A percentile compares a stretch with the other conserved stretches of the same genome.
These are phyloP conservation scores for Drosophila trichaetosa DNA, from an alignment of 2,888 invertebrate species.

Conservation along the genomic window DNA sequence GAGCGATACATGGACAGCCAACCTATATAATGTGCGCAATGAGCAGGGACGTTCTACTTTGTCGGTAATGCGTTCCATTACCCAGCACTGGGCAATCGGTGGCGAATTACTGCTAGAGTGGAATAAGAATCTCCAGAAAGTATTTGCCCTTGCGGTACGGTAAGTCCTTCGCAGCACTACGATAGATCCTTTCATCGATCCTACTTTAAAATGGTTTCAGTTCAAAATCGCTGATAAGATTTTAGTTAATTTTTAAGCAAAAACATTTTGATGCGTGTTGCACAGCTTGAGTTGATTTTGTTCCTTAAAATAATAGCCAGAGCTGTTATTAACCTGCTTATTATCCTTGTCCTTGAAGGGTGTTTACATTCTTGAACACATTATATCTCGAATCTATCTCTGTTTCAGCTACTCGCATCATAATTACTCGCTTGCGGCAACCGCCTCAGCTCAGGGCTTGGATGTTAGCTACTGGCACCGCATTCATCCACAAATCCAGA, in stretches of 20 bases:
- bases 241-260: background rate
- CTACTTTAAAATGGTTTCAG: background rate
- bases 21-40: slow-evolving; percentile 77
- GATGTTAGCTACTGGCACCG: slow-evolving; percentile 85
- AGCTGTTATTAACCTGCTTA: background rate
- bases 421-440: slow-evolving; percentile 79
- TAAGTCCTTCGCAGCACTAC: slow-evolving; percentile 17
- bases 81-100: slow-evolving; percentile 80
- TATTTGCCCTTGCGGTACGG: slow-evolving; percentile 81
- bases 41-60: slow-evolving; percentile 81
- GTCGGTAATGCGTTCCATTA: slow-evolving; percentile 82
- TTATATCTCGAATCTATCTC: background rate
- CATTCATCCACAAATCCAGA: slow-evolving; percentile 81
- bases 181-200: background rate
- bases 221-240: background rate
- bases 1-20: slow-evolving; percentile 79
- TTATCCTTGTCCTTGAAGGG: background rate
- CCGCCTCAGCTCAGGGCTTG: slow-evolving; percentile 80
- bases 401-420: slow-evolving; percentile 74
- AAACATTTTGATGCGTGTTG: too few species aligned
- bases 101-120: slow-evolving; percentile 83
- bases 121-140: slow-evolving; percentile 67
- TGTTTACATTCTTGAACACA: background rate
- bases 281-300: background rate
- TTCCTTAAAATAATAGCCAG: background rate